A percentile compares a stretch with the other conserved stretches of the same genome.
These are phyloP conservation scores for Ptiloglossa arizonensis DNA, from an alignment of 1,140 invertebrate genomes.

Conservation along the genomic window DNA sequence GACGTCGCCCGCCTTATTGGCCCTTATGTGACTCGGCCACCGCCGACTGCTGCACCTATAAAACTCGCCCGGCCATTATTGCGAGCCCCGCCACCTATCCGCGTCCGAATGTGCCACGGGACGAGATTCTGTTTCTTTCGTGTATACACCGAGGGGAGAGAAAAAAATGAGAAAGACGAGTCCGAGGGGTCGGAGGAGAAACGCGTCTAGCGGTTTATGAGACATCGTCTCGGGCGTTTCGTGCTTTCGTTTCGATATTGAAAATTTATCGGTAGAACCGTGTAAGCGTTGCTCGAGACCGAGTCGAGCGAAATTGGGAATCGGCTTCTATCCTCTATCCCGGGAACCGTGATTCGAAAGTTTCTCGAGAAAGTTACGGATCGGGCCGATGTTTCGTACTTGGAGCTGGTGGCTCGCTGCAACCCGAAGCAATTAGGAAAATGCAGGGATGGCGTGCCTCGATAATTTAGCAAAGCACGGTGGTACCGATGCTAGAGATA, in stretches of 20 bases:
- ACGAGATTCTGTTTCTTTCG: slow-evolving; percentile 47
- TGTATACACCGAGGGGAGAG: slow-evolving; percentile 13
- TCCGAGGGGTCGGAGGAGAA: slow-evolving; percentile 26
- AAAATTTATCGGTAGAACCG: slow-evolving; percentile 25
- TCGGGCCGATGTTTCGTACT: too few species aligned
- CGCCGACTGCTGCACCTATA: slow-evolving; percentile 71
- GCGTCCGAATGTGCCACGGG: slow-evolving; percentile 18
- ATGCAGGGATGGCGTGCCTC: too few species aligned
- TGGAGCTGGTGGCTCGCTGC: too few species aligned
- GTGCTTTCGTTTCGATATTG: slow-evolving; percentile 19
- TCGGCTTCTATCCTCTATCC: too few species aligned
- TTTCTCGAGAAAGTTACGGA: too few species aligned
- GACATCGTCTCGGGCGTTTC: neutral
- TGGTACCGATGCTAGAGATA: too few species aligned
- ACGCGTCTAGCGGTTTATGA: slow-evolving; percentile 47
- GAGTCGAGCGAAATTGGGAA: too few species aligned
- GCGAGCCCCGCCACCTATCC: slow-evolving; percentile 51
- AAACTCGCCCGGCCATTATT: slow-evolving; percentile 69
- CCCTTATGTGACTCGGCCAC: slow-evolving; percentile 70
- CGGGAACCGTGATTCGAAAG: too few species aligned
- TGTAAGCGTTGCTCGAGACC: neutral
- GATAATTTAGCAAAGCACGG: too few species aligned
- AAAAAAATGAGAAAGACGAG: slow-evolving; percentile 41
- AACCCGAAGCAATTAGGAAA: too few species aligned
- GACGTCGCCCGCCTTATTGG: slow-evolving; percentile 74